Evolutionary conservation across 1,140 invertebrate species (phyloP), one percentile per base, ranked within the genome.

Genomic region (Eurosta solidaginis): DNA sequence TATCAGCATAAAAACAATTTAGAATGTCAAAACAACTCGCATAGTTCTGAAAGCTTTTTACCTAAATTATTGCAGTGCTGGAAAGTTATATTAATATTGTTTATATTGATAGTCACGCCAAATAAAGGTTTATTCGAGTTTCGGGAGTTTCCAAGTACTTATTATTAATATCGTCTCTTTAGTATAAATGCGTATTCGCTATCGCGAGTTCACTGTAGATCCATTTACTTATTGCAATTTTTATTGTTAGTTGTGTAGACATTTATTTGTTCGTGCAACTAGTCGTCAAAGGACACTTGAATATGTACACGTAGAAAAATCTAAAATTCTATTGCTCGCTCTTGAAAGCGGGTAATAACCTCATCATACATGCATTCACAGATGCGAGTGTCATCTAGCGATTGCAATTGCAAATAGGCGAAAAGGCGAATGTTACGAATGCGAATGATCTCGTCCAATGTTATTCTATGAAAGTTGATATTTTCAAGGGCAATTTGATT

Each of bases 401-500:
- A 68, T n/a, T 68, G 59, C 33, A 68, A 29, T n/a, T 68, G 59
- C 59, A 33, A 68, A 68, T 40, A 68, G 59, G 59, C 59, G 29
- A 68, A 68, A 40, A 68, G 33, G 59, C 59, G 54, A 29, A 59
- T 59, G 27, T 59, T 14, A 29, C 54, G 59, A 68, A 68, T 68
- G 59, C 59, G 59, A 68, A 68, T 68, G 59, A 29, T 68, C 59
- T 68, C 59, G 33, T 68, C 9, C 59, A 68, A 68, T 68, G 59
- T 68, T 68, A 68, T 68, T 68, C 59, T 68, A 68, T 68, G 59
- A 68, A 68, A 68, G 59, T 68, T 68, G 59, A 68, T 68, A 68
- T 68, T 68, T 68, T 68, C 59, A 68, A 68, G 33, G 59, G 33
- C 59, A 68, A 68, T 68, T 68, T 68, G 59, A 68, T 68, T 68